Evolutionary conservation across 2,888 invertebrate genomes (phyloP).

Genomic region (Acanthosepion pharaonis): DNA sequence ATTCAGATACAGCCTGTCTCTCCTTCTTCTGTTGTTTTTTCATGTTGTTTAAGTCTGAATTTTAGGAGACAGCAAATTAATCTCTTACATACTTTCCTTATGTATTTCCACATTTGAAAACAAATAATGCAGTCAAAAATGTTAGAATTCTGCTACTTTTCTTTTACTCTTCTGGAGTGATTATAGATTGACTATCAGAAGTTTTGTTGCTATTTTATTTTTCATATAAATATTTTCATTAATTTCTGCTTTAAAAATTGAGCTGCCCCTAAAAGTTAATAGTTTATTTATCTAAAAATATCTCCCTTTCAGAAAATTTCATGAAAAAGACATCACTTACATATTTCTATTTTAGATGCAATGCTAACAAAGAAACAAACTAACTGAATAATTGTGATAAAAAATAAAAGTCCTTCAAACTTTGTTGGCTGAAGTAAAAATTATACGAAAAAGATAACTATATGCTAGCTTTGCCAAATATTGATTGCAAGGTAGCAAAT

Average conservation of each 20-base stretch:
- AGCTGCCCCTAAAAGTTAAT: neutral
- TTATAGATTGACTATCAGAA: too few relatives aligned
- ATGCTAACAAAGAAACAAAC: neutral
- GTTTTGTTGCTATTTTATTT: too few relatives aligned
- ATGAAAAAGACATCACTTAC: neutral
- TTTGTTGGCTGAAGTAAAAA: conserved; percentile 23
- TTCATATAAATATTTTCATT: neutral
- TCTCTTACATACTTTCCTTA: too few relatives aligned
- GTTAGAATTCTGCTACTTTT: too few relatives aligned
- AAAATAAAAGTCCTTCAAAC: neutral
- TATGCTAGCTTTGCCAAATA: conserved; percentile 12
- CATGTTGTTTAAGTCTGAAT: too few relatives aligned
- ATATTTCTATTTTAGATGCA: neutral
- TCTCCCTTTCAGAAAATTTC: neutral
- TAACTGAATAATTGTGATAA: neutral
- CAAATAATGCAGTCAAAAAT: too few relatives aligned
- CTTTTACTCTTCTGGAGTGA: too few relatives aligned
- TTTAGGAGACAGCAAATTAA: too few relatives aligned
- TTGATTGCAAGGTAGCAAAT: conserved; percentile 16
- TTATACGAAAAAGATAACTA: neutral
- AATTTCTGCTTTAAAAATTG: neutral
- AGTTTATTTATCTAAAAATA: conserved; percentile 7
- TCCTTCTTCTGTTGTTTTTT: too few relatives aligned
- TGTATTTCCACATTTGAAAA: too few relatives aligned
- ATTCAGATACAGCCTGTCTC: too few relatives aligned